These are phyloP conservation scores for Sitta europaea DNA, from an alignment of 2,113 vertebrate species.

Conservation along the genomic window DNA sequence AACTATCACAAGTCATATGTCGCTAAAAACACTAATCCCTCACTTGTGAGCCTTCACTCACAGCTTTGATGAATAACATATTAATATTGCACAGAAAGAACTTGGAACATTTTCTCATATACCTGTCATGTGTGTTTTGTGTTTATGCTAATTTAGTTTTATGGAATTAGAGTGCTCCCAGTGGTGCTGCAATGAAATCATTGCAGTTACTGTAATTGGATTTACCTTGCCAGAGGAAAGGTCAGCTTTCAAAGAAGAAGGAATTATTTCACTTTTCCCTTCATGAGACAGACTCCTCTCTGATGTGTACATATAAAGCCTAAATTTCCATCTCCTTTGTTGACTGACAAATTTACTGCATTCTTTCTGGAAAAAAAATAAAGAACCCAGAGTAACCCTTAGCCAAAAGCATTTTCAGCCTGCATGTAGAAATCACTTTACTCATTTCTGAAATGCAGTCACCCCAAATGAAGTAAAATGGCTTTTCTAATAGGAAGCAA, in stretches of 20 bases:
- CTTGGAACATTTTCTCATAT: background rate
- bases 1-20: background rate
- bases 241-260: conserved; percentile 1
- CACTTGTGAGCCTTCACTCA: background rate
- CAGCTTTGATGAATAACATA: background rate
- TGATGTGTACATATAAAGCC: background rate
- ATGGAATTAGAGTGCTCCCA: conserved; percentile 23
- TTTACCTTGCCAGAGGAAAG: conserved; percentile 23
- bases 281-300: background rate
- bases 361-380: background rate
- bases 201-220: background rate
- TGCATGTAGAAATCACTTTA: background rate
- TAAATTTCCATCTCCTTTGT: background rate
- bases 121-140: background rate
- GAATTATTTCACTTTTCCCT: conserved; percentile 1
- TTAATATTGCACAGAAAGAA: background rate
- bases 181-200: conserved; percentile 27
- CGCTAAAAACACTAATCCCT: background rate
- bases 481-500: background rate
- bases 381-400: background rate
- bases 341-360: background rate
- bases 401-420: background rate
- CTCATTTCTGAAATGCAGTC: background rate
- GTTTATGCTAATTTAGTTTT: conserved; percentile 34
- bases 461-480: background rate